Evolutionary conservation across 1,140 invertebrate genomes (phyloP), one percentile per base, ranked within the genome.

Genomic region (Pseudomyrmex pallidus): DNA sequence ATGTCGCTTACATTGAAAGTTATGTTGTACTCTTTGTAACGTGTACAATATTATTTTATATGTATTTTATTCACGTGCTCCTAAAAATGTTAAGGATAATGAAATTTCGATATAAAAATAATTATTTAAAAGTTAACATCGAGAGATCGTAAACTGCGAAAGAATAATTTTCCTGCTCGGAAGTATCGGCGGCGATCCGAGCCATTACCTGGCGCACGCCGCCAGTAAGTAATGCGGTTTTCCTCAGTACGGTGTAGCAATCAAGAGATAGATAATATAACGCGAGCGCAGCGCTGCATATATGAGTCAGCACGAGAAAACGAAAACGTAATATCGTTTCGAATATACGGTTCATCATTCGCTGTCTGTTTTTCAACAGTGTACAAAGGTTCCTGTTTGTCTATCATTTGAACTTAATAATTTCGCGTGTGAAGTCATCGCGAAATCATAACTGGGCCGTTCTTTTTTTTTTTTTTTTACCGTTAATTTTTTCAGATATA

Each of bases 131-230:
- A 35, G 2, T 25, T 25, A 25, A 25, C 59, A 9, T 66, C 22
- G 25, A 1, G 62, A 10, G 48, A 67, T 77, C n/a, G 25, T 20
- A 20, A n/a, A 22, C 5, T 3, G 62, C 50, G 74, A 46, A 44
- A 66, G 59, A 35, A 77, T 46, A 15, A 77, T 68, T 77, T 77
- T 68, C 25, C 17, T 22, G 44, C 63, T 77, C 74, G 74, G 74
- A 77, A 77, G 74, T 77, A 77, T 77, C 74, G 74, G 52, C 74
- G 35, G 74, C 74, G 74, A 77, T 77, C 63, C 63, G 63, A 63
- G n/a, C 50, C 63, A 77, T 77, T 77, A 77, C 74, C 63, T 57
- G 74, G 48, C 62, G 52, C 74, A 68, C 74, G 25, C 48, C 63
- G 66, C 9, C 20, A 35, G 48, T 20, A 46, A 10, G 8, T 57